A percentile compares a stretch with the other conserved stretches of the same genome.
These are phyloP conservation scores for Rhincodon typus DNA, from an alignment of 2,797 vertebrate species.

Conservation along the genomic window DNA sequence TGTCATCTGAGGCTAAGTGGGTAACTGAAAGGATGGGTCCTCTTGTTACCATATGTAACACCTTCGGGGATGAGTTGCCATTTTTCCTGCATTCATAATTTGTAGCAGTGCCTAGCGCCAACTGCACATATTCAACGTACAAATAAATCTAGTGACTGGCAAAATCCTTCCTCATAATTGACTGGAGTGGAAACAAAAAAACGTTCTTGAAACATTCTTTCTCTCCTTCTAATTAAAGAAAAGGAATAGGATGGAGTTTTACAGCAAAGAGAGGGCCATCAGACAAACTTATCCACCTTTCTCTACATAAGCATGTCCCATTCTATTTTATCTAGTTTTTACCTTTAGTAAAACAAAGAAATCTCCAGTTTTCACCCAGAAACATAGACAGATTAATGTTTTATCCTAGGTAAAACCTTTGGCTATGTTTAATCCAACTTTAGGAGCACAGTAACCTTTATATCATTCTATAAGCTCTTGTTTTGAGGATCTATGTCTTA, in stretches of 20 bases:
- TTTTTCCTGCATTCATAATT: not conserved
- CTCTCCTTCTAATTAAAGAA: not conserved
- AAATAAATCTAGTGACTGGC: not conserved
- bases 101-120: not conserved
- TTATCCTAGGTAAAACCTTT: not conserved
- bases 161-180: not conserved
- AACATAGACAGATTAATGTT: not conserved
- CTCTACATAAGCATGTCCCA: not conserved
- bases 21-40: not conserved
- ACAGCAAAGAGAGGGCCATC: not conserved
- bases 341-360: not conserved
- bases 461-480: not conserved
- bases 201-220: not conserved
- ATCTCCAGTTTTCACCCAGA: not conserved
- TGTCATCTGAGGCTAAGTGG: not conserved
- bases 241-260: not conserved
- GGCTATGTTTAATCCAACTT: not conserved
- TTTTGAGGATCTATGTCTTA: constrained; percentile 14
- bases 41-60: not conserved
- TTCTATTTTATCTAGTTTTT: not conserved
- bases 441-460: not conserved
- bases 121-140: not conserved
- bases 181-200: not conserved
- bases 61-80: not conserved
- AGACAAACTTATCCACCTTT: not conserved